Conservation (phyloP, 2,888 invertebrate species). For the Proisotoma minuta region DNA sequence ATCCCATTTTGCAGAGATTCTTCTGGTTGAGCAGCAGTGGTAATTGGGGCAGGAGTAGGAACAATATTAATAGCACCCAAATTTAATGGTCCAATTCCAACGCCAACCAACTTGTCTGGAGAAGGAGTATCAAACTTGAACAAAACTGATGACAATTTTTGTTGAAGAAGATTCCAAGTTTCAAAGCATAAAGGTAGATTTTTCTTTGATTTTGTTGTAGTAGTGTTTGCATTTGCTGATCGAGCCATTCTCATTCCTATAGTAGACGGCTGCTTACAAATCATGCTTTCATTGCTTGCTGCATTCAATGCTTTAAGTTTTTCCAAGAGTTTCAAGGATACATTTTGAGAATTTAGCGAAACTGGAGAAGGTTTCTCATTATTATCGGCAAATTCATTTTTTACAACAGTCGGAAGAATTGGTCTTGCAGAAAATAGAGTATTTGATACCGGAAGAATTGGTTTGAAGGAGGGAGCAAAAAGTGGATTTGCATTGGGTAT, state of each 20-base stretch:
- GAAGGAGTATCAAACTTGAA: conserved; percentile 61
- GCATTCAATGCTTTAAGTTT: too few relatives aligned
- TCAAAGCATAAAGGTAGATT: conserved; percentile 12
- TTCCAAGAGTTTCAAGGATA: too few relatives aligned
- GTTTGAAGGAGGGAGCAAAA: background rate
- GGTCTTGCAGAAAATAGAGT: conserved; percentile 1
- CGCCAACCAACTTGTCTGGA: conserved; percentile 58
- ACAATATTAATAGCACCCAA: background rate
- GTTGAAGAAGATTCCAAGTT: conserved; percentile 19
- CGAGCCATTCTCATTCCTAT: conserved; percentile 28
- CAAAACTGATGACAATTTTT: conserved; percentile 25
- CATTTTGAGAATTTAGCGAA: too few relatives aligned
- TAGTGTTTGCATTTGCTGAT: background rate
- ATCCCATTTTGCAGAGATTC: too few relatives aligned
- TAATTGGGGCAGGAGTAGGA: background rate
- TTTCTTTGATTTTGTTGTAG: conserved; percentile 1
- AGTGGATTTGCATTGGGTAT: background rate
- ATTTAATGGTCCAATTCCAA: conserved; percentile 16
- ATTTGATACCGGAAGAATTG: background rate
- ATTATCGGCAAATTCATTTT: too few relatives aligned
- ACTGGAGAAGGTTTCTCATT: too few relatives aligned
- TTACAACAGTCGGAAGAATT: background rate
- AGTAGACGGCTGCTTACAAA: conserved; percentile 26
- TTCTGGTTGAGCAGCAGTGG: background rate
- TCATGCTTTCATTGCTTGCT: too few relatives aligned